Conservation (phyloP, 2,888 invertebrate species). For the Meiosimyza decipiens region DNA sequence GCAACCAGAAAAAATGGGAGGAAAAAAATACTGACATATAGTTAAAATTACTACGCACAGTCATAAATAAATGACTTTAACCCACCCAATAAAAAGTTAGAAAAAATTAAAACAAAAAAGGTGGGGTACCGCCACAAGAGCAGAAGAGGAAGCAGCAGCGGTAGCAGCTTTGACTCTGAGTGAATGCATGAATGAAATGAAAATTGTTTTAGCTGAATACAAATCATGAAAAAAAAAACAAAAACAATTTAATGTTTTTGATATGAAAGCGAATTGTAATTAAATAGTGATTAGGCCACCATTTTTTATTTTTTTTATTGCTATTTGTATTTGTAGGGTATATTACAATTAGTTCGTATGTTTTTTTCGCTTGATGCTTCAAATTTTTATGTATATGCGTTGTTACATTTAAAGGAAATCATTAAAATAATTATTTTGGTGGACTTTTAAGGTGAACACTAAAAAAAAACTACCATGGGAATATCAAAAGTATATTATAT, state of each 20-base stretch:
- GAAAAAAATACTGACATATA: too few relatives aligned
- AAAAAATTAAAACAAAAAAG: too few relatives aligned
- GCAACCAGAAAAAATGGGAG: not conserved
- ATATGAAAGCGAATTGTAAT: conserved; percentile 47
- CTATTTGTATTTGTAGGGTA: conserved; percentile 34
- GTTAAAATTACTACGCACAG: not conserved
- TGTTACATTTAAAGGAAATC: conserved; percentile 60
- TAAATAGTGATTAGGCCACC: conserved; percentile 68
- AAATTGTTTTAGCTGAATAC: conserved; percentile 9
- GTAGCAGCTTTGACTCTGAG: conserved; percentile 3
- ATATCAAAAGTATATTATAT: too few relatives aligned
- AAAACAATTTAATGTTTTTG: conserved; percentile 21
- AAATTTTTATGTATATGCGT: conserved; percentile 25
- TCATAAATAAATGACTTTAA: conserved; percentile 6
- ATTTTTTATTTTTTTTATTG: conserved; percentile 57
- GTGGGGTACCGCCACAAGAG: not conserved
- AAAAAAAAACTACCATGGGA: not conserved
- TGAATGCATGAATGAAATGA: conserved; percentile 21
- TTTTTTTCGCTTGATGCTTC: not conserved
- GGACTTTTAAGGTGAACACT: conserved; percentile 38
- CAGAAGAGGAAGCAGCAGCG: not conserved
- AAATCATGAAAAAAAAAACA: too few relatives aligned
- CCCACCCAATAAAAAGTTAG: conserved; percentile 17
- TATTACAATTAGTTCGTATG: conserved; percentile 1
- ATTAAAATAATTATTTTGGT: conserved; percentile 65